Percentiles rank a stretch among this genome's conserved stretches.
Evolutionary conservation across 2,888 invertebrate genomes (phyloP).

Genomic region (Drosophila testacea): DNA sequence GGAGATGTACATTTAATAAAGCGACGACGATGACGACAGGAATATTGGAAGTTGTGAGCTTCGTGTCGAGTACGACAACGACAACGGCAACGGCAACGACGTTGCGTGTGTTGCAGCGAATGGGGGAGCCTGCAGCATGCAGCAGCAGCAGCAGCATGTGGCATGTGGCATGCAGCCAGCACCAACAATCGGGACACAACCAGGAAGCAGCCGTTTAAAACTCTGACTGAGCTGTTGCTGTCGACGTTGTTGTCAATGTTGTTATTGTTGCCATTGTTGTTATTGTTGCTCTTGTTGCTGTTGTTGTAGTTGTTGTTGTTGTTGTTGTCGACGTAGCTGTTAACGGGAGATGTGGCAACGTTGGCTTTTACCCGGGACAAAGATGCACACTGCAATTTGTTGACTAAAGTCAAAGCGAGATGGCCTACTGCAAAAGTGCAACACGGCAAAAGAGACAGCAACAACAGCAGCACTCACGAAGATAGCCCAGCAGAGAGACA

Average conservation of each 20-base stretch:
- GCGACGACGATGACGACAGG: slow-evolving; percentile 28
- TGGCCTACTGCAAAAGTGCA: slow-evolving; percentile 9
- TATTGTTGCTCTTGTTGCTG: slow-evolving; percentile 10
- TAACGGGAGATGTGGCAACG: slow-evolving; percentile 13
- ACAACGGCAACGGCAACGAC: background rate
- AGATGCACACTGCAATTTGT: slow-evolving; percentile 14
- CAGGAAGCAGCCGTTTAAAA: slow-evolving; percentile 42
- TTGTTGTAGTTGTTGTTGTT: background rate
- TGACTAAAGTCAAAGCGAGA: slow-evolving; percentile 7
- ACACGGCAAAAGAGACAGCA: background rate
- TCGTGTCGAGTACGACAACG: slow-evolving; percentile 28
- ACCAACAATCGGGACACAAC: slow-evolving; percentile 2
- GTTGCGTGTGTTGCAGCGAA: slow-evolving; percentile 28
- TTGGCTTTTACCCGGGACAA: slow-evolving; percentile 19
- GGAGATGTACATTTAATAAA: slow-evolving; percentile 71
- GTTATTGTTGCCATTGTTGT: slow-evolving; percentile 3
- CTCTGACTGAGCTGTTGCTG: slow-evolving; percentile 6
- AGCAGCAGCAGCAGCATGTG: slow-evolving; percentile 1
- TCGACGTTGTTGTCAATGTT: slow-evolving; percentile 15
- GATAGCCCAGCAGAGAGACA: background rate
- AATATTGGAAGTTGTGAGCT: slow-evolving; percentile 57
- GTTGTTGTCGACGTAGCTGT: background rate
- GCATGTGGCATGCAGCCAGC: slow-evolving; percentile 13
- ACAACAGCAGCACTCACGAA: background rate
- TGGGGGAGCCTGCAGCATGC: slow-evolving; percentile 16